Conservation (phyloP, 2,113 vertebrate species). For the Arenaria interpres region DNA sequence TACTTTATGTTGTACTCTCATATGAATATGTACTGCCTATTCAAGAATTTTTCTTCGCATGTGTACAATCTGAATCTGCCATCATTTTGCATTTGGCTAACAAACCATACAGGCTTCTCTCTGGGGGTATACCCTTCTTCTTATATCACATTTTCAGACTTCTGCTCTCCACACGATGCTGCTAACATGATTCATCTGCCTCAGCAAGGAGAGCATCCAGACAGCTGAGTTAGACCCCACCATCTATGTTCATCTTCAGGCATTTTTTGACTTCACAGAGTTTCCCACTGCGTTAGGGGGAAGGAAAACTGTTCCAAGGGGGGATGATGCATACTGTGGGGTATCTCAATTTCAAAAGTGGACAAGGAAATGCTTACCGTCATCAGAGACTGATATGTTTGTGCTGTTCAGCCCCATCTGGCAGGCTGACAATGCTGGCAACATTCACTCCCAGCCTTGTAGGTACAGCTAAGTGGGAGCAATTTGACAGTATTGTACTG, state of each 20-base stretch:
- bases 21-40: not conserved
- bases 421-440: not conserved
- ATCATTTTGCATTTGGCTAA: not conserved
- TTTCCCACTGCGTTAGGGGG: not conserved
- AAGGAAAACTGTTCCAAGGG: not conserved
- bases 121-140: not conserved
- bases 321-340: rapidly evolving
- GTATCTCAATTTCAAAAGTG: not conserved
- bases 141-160: not conserved
- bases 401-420: not conserved
- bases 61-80: not conserved
- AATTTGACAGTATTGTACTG: not conserved
- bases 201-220: not conserved
- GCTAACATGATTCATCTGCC: not conserved
- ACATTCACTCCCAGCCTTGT: not conserved
- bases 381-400: not conserved
- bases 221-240: not conserved
- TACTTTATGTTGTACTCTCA: not conserved
- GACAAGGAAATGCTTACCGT: not conserved
- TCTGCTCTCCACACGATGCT: not conserved
- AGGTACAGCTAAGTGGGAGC: not conserved
- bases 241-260: not conserved
- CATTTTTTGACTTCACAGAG: not conserved
- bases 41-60: not conserved
- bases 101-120: not conserved